Base-by-base conservation (phyloP, 2,888 invertebrate genomes). In the Ophraella communa region DNA sequence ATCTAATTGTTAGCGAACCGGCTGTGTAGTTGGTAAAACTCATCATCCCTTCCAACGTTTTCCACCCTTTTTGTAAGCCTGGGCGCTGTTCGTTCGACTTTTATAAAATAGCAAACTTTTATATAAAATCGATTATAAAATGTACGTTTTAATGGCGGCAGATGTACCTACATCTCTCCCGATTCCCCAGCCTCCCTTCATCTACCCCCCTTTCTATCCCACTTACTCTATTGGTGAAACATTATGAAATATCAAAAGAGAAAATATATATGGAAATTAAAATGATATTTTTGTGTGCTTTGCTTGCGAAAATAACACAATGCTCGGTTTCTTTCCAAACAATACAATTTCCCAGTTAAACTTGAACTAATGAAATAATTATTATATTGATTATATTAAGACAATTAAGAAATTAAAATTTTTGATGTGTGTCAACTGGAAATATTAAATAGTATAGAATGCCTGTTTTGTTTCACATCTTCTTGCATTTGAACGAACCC, bases 61-160 rank as follows among this genome's bases (percentile, higher is more conserved):
- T 59, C 70, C 70, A 71, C 71, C 73, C 73, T 71, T 71, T 71
- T 72, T 49, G 49, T 24, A 52, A 60, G 60, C 52, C 60, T 60
- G 60, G 69, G 71, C n/a, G n/a, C 67, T 62, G 66, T 65, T 70
- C 68, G 70, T 69, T 71, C 68, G 69, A 70, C 72, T 71, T 72
- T 72, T 72, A 70, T 70, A 70, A 70, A 70, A 70, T 70, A 70
- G 70, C 71, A 71, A 74, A 74, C 73, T 74, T 75, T 73, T 74
- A 75, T 74, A 73, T 72, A 73, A 73, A 75, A 73, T 73, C 73
- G 73, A 73, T 75, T 73, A 72, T 70, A 71, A 73, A 72, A 72
- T 71, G 73, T 73, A 73, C 69, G 71, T 71, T 74, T 74, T 74
- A 73, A 74, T 74, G 74, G 67, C 59, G 55, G 64, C 69, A 69